Conservation (phyloP, 2,888 invertebrate species). For the Cataglyphis cursor region DNA sequence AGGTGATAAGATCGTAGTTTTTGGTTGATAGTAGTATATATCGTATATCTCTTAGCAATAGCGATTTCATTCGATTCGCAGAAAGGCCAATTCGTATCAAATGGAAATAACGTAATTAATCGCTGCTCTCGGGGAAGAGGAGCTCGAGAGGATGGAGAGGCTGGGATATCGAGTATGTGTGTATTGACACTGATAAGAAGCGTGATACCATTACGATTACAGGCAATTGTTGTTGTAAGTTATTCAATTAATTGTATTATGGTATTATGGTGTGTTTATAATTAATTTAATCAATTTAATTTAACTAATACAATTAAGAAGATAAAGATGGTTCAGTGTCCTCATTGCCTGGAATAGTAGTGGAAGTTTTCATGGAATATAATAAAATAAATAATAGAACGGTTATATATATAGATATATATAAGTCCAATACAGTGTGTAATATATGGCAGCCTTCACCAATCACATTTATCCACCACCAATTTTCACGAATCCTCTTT, state of each 20-base stretch:
- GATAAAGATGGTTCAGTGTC: not conserved
- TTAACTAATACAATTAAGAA: not conserved
- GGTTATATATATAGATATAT: slow-evolving; percentile 60
- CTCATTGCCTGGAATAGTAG: slow-evolving; percentile 72
- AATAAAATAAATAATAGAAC: slow-evolving; percentile 81
- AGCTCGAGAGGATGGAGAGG: slow-evolving; percentile 68
- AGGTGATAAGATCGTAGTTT: slow-evolving; percentile 61
- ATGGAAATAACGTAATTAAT: slow-evolving; percentile 69
- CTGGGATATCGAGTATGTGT: slow-evolving; percentile 80
- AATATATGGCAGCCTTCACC: slow-evolving; percentile 79
- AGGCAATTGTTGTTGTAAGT: slow-evolving; percentile 68
- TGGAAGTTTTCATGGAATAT: slow-evolving; percentile 79
- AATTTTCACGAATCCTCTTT: slow-evolving; percentile 60
- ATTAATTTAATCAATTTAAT: not conserved
- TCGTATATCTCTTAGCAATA: slow-evolving; percentile 46
- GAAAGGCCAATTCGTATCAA: slow-evolving; percentile 39
- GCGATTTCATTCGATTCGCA: slow-evolving; percentile 15
- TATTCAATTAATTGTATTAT: not conserved
- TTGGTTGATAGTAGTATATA: slow-evolving; percentile 60
- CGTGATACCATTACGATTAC: slow-evolving; percentile 83
- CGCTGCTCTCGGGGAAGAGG: slow-evolving; percentile 57
- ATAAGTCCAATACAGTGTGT: slow-evolving; percentile 74
- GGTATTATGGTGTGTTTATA: not conserved
- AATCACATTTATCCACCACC: slow-evolving; percentile 81
- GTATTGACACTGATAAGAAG: slow-evolving; percentile 86